Base-by-base conservation (phyloP, 2,797 vertebrate species). In the Eulemur rubriventer region DNA sequence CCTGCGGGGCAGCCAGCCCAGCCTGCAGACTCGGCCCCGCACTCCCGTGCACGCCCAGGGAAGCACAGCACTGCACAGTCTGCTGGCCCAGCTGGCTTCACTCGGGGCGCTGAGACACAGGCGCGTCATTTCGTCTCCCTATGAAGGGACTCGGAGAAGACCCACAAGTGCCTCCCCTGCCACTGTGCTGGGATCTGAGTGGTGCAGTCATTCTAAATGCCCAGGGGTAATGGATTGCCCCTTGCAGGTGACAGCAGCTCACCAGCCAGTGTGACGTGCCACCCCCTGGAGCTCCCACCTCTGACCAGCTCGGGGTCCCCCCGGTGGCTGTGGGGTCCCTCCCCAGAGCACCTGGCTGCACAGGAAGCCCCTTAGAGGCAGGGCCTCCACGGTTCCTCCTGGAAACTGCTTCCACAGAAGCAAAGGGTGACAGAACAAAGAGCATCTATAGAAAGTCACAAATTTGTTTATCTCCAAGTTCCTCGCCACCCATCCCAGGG, bases 261-360 rank as follows among this genome's bases (percentile, higher is more conserved):
- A 35, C 8, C 0, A 0, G 5, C 41, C 43, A 65, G 43, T 16
- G 50, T 55, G 59, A 63, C 6, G 24, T 0, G 0, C 28, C 38
- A 3, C 0, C 8, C 48, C 4, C 50, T 16, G n/a, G 10, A 55
- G 48, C 67, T 18, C 52, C 28, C 30, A n/a, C 16, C 57, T 72
- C 52, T 63, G 26, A 61, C 26, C 79, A 33, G 48, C 38, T 30
- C 8, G 18, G 73, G 65, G n/a, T n/a, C n/a, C n/a, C 24, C 20
- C 18, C n/a, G 28, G 38, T 7, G 46, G 55, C 7, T 30, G 9
- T 46, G 38, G 43, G 61, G 28, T 16, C 52, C 18, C 24, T 65
- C 50, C 50, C 57, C 57, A 65, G 41, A 55, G 80, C 48, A 38
- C 33, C 16, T 13, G 4, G 26, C 7, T 13, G 38, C 63, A 41